These are phyloP conservation scores for Mormyrops boulengeri DNA, from an alignment of 2,797 vertebrate genomes.

Conservation along the genomic window DNA sequence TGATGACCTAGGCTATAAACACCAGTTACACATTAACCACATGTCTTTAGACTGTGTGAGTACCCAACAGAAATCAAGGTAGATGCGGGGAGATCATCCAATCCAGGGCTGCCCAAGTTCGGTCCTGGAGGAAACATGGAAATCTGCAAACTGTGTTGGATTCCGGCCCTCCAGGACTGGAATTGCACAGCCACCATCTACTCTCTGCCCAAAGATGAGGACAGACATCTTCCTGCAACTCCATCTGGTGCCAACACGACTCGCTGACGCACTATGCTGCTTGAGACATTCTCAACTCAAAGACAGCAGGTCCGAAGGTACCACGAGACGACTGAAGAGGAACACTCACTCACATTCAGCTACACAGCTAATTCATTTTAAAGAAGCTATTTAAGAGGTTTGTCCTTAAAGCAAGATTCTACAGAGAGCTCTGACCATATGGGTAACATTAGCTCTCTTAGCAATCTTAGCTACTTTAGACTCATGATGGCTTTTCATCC, in stretches of 20 bases:
- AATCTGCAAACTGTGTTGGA: neutral
- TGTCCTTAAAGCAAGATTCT: conserved; percentile 10
- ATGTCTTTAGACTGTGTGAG: neutral
- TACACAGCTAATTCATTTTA: neutral
- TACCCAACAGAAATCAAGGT: neutral
- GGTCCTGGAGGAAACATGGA: neutral
- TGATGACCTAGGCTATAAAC: neutral
- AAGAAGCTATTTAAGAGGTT: neutral
- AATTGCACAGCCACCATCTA: neutral
- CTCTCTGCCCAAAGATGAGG: neutral
- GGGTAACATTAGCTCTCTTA: conserved; percentile 58
- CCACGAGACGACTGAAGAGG: neutral
- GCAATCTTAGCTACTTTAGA: conserved; percentile 55
- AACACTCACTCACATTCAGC: neutral
- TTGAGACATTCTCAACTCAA: neutral
- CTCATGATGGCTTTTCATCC: conserved; percentile 75
- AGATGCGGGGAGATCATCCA: neutral
- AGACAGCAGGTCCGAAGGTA: neutral
- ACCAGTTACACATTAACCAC: neutral
- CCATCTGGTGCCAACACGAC: neutral
- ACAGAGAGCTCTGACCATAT: conserved; percentile 50
- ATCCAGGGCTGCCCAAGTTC: neutral
- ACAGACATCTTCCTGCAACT: neutral
- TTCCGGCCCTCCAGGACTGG: neutral
- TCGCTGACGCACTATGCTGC: neutral